Evolutionary conservation across 2,888 invertebrate species (phyloP), one percentile per base, ranked within the genome.

Genomic region (Cerastis rubricosa): DNA sequence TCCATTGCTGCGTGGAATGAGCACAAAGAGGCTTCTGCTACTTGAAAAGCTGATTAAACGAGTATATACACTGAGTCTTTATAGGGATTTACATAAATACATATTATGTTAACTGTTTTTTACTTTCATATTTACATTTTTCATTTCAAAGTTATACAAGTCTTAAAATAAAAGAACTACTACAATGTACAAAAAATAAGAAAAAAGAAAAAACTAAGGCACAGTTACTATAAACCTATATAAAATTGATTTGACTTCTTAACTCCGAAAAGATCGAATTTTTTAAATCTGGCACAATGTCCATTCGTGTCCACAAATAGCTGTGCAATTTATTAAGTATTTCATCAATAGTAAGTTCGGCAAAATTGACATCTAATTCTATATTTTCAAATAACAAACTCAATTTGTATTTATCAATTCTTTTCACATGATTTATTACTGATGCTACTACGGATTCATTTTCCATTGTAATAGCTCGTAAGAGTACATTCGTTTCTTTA

Each of bases 221-320:
- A 19, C 3, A 49, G 19, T 49, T 25, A 14, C 35, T 14, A 1
- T 22, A 67, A 9, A 59, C 14, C 25, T 45, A 51, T n/a, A 63
- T 63, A 40, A 63, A 63, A 45, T n/a, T 4, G 35, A 63, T 71
- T 63, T 71, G 61, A 4, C 22, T 45, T 11, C 71, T 35, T 7
- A 61, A n/a, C 35, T 63, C 29, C 14, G 17, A 40, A 63, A 63
- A 63, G 14, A 63, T 7, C 4, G 43, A 17, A 17, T 71, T n/a
- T 2, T 71, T 45, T 29, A 29, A 71, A 71, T 71, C 71, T n/a
- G 71, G 71, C 17, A 45, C 61, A 40, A 74, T 51, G 4, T 51
- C 29, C 49, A 63, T 70, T 2, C 54, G 54, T 2, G 54, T 35
- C 54, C 51, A 54, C 29, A 57, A n/a, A 45, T 73, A 25, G 4